phyloP scores from a whole-genome alignment of 1,140 invertebrate species.

The Penaeus japonicus region DNA sequence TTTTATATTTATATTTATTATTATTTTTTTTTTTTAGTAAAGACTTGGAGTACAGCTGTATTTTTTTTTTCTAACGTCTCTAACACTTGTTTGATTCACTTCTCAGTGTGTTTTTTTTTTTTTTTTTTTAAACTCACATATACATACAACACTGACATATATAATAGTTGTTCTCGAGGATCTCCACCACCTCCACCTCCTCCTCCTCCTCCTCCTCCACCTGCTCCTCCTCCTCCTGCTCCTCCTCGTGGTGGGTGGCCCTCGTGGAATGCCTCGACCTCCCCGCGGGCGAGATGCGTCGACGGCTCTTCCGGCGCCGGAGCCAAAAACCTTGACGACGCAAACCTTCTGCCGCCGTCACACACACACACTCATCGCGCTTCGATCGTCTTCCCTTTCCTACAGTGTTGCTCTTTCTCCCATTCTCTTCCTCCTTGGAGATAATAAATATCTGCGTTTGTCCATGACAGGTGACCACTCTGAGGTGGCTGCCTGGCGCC shows the following conservation, averaged over 20 bases:
- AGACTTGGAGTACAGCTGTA: neutral
- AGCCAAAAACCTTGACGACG: too few species aligned
- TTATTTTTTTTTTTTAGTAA: neutral
- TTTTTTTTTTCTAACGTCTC: neutral
- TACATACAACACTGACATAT: conserved; percentile 3
- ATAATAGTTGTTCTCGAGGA: neutral
- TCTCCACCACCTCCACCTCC: neutral
- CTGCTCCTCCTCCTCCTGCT: neutral
- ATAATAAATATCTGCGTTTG: neutral
- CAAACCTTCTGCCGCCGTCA: too few species aligned
- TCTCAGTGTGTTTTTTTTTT: neutral
- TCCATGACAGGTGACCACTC: neutral
- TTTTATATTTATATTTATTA: neutral
- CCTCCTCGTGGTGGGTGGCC: neutral
- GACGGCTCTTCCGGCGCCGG: too few species aligned
- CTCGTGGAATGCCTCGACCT: too few species aligned
- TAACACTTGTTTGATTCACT: neutral
- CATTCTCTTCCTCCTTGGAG: neutral
- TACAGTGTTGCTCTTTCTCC: neutral
- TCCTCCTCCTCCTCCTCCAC: neutral
- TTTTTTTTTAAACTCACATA: neutral
- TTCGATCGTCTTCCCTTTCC: too few species aligned
- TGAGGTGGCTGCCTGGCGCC: neutral
- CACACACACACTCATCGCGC: too few species aligned
- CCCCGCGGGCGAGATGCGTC: too few species aligned